Conservation (phyloP, 2,113 vertebrate species). For the Caretta caretta region DNA sequence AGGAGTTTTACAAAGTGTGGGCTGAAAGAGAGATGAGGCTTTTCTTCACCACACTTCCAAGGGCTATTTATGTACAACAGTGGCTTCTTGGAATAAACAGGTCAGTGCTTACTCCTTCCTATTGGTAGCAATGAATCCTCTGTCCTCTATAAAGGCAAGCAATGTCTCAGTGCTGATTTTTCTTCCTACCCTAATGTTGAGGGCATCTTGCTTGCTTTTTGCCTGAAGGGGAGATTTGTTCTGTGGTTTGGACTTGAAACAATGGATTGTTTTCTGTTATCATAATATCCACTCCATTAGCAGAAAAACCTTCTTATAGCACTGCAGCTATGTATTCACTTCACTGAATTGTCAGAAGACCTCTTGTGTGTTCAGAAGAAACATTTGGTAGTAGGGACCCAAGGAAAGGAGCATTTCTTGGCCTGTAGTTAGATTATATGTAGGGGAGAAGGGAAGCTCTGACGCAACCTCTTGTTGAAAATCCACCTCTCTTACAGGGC, state of each 20-base stretch:
- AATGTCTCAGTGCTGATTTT: slow-evolving; percentile 37
- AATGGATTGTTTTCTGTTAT: slow-evolving; percentile 61
- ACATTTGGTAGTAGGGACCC: slow-evolving; percentile 54
- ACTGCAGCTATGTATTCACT: slow-evolving; percentile 60
- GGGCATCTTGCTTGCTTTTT: slow-evolving; percentile 68
- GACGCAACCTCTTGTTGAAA: not conserved
- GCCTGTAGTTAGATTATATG: not conserved
- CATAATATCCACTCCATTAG: slow-evolving; percentile 62
- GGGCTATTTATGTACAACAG: not conserved
- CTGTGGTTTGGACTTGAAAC: slow-evolving; percentile 70
- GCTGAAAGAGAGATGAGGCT: not conserved
- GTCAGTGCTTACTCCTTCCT: slow-evolving; percentile 14
- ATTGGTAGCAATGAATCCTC: slow-evolving; percentile 34
- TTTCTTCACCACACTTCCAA: not conserved
- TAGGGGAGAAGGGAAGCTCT: slow-evolving; percentile 26
- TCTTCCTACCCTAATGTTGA: slow-evolving; percentile 56
- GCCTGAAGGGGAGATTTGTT: slow-evolving; percentile 73
- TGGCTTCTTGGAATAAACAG: slow-evolving; percentile 25
- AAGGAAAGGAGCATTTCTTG: slow-evolving; percentile 40
- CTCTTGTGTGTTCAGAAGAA: slow-evolving; percentile 62
- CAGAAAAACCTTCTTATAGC: slow-evolving; percentile 51
- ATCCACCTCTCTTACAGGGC: not conserved
- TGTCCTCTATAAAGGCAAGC: slow-evolving; percentile 3
- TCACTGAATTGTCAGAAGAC: slow-evolving; percentile 58
- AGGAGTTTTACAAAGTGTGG: not conserved